Conservation (phyloP, 2,888 invertebrate species). For the Myathropa florea region DNA sequence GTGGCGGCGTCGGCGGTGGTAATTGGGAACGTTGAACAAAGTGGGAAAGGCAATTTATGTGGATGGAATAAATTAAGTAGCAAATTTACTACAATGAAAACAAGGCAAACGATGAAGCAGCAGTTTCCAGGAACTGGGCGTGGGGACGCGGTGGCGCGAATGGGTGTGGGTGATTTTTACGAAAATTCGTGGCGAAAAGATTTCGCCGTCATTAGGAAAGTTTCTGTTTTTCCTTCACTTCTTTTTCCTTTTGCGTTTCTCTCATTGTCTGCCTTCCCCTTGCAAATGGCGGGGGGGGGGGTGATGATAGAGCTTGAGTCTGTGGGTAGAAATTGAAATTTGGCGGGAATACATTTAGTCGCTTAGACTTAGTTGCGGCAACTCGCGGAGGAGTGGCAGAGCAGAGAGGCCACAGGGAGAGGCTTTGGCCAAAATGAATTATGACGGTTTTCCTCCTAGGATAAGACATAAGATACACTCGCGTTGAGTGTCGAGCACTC, state of each 20-base stretch:
- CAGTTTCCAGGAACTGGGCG: slow-evolving; percentile 28
- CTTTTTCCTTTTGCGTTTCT: background rate
- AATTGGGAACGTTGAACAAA: slow-evolving; percentile 67
- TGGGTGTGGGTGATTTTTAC: slow-evolving; percentile 27
- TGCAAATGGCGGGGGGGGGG: slow-evolving; percentile 23
- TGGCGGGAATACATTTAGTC: slow-evolving; percentile 42
- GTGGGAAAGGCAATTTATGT: slow-evolving; percentile 73
- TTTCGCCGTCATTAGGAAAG: slow-evolving; percentile 47
- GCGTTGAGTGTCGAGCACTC: slow-evolving; percentile 56
- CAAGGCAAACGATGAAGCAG: slow-evolving; percentile 70
- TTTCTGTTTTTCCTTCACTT: slow-evolving; percentile 28
- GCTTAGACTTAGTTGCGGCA: slow-evolving; percentile 13
- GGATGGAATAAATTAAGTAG: slow-evolving; percentile 74
- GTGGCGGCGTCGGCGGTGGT: slow-evolving; percentile 33
- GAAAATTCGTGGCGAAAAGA: slow-evolving; percentile 55
- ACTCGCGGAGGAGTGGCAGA: background rate
- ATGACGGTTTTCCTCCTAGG: slow-evolving; percentile 50
- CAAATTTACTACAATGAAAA: slow-evolving; percentile 73
- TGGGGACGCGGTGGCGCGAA: background rate
- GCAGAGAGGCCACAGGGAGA: background rate
- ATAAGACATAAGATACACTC: slow-evolving; percentile 47
- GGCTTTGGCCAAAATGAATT: slow-evolving; percentile 48
- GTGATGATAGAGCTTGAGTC: slow-evolving; percentile 2
- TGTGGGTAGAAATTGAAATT: slow-evolving; percentile 46
- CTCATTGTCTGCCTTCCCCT: background rate